phyloP scores from a whole-genome alignment of 2,888 invertebrate genomes.

The Syritta pipiens region DNA sequence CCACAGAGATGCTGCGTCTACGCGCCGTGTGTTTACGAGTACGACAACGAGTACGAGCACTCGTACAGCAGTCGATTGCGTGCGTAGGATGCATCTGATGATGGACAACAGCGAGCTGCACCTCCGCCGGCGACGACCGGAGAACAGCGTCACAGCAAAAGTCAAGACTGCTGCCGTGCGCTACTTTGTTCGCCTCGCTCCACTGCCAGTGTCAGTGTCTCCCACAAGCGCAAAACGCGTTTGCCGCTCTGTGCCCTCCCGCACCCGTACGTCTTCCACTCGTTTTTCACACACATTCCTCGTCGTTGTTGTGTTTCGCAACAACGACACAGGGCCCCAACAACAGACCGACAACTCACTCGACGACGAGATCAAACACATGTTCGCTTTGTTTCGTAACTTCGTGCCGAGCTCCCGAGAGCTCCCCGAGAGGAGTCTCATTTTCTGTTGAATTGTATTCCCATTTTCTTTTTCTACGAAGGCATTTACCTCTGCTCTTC shows the following conservation, averaged over 20 bases:
- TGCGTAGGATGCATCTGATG: conserved; percentile 60
- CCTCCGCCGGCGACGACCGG: conserved; percentile 4
- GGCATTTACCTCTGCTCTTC: conserved; percentile 52
- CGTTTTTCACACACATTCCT: conserved; percentile 34
- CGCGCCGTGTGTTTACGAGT: neutral
- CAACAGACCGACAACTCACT: conserved; percentile 8
- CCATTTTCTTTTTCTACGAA: conserved; percentile 13
- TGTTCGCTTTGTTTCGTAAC: conserved; percentile 60
- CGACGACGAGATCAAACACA: conserved; percentile 43
- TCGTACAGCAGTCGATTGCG: conserved; percentile 38
- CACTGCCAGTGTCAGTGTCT: conserved; percentile 56
- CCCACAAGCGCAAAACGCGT: conserved; percentile 18
- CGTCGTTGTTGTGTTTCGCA: conserved; percentile 33
- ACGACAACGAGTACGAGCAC: conserved; percentile 31
- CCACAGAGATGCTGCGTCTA: neutral
- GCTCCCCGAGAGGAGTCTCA: neutral
- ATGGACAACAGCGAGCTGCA: conserved; percentile 32
- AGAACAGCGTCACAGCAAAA: conserved; percentile 16
- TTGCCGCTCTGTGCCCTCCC: conserved; percentile 16
- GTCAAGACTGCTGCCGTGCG: conserved; percentile 17
- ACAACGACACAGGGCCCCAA: conserved; percentile 12
- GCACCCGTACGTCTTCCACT: neutral
- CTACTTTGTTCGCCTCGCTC: conserved; percentile 11
- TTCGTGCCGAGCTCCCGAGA: neutral
- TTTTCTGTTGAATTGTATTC: conserved; percentile 42